A percentile compares a stretch with the other conserved stretches of the same genome.
Conservation (phyloP, 2,888 invertebrate genomes). For the Caradrina kadenii region DNA sequence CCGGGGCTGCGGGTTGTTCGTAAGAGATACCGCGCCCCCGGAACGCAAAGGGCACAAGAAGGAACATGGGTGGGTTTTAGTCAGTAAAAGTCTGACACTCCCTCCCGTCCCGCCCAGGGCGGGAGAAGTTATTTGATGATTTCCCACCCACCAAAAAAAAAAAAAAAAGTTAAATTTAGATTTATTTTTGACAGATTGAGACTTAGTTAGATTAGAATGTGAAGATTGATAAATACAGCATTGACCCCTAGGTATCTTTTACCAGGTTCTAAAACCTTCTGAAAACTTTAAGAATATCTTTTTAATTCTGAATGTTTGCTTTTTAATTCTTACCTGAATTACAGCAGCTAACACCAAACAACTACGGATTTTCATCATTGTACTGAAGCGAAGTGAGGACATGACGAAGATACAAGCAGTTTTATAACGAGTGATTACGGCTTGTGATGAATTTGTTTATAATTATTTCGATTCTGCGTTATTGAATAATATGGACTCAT, state of each 20-base stretch:
- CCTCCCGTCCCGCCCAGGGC: too few species aligned
- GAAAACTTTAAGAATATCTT: background rate
- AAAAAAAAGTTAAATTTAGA: too few species aligned
- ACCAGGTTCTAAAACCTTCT: background rate
- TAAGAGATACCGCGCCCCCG: too few species aligned
- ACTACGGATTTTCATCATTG: conserved; percentile 9
- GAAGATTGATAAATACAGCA: too few species aligned
- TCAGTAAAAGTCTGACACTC: too few species aligned
- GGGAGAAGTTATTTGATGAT: too few species aligned
- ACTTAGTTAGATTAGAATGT: background rate
- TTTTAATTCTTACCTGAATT: conserved; percentile 17
- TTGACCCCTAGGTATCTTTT: too few species aligned
- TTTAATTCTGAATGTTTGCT: background rate
- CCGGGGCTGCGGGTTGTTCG: too few species aligned
- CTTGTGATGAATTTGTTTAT: background rate
- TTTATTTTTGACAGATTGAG: too few species aligned
- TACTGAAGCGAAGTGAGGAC: background rate
- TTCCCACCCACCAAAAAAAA: too few species aligned
- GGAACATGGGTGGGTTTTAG: too few species aligned
- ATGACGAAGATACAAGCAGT: background rate
- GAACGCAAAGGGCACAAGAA: too few species aligned
- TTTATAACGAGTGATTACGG: conserved; percentile 13
- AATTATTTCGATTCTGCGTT: background rate
- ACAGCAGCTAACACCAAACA: conserved; percentile 13
- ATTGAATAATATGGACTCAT: background rate